Evolutionary conservation across 1,140 invertebrate genomes (phyloP).

Genomic region (Sycophila sp.): DNA sequence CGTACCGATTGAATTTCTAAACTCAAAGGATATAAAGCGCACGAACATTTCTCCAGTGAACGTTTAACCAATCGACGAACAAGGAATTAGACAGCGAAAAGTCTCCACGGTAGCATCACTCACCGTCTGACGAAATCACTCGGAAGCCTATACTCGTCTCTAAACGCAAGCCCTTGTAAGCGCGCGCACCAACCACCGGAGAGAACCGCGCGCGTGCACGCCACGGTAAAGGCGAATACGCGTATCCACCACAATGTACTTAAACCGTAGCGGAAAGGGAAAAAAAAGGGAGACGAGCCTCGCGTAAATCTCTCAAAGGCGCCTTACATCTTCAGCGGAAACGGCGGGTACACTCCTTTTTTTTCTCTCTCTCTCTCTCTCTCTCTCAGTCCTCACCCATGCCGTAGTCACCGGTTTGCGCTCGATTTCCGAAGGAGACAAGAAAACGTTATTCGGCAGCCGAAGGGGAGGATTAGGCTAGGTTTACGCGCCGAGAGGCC

Average conservation of each 20-base stretch:
- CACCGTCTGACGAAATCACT: not conserved
- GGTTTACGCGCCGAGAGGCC: conserved; percentile 27
- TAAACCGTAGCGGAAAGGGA: not conserved
- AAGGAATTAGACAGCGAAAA: no score
- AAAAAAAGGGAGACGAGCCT: not conserved
- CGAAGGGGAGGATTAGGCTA: conserved; percentile 31
- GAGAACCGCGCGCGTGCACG: not conserved
- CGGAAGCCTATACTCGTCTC: no score
- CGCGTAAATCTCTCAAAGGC: conserved; percentile 27
- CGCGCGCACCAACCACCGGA: not conserved
- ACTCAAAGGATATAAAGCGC: no score
- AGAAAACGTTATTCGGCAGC: no score
- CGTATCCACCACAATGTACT: not conserved
- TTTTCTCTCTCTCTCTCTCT: conserved; percentile 6
- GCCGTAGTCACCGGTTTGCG: not conserved
- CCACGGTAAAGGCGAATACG: conserved; percentile 26
- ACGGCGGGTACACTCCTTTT: not conserved
- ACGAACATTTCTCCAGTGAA: no score
- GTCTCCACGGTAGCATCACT: not conserved
- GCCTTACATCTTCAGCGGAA: conserved; percentile 7
- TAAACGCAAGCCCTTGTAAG: not conserved
- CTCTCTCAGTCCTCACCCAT: not conserved
- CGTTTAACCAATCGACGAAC: no score
- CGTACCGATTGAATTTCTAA: no score
- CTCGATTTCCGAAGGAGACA: conserved; percentile 26